Base-by-base conservation (phyloP, 2,113 vertebrate species). In the Patagioenas fasciata region DNA sequence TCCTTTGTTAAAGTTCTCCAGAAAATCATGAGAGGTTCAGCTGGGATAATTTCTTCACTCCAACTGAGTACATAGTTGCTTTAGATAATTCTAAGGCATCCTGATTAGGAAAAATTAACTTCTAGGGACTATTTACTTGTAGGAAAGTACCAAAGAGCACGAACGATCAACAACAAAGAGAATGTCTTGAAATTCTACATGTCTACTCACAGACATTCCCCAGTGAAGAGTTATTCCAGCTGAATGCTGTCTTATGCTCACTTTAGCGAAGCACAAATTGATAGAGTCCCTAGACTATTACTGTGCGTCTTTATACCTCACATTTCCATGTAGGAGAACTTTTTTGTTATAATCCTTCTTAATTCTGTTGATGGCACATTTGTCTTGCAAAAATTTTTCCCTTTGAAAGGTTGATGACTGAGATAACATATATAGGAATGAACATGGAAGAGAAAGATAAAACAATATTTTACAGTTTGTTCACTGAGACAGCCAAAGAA, bases 401-500 rank as follows among this genome's bases (percentile, higher is more conserved):
- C 19, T 73, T 73, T n/a, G 14, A 25, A 74, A 71, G 23, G 36
- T 5, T 67, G 5, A 11, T 42, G 47, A 74, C 78, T n/a, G 34
- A 81, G 32, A 8, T 72, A 67, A 56, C 6, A 11, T 47, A 32
- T 21, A 40, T 40, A 77, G 19, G 32, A 92, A 73, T 18, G 5
- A 31, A 54, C 54, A 51, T 20, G 13, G 23, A 91, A 51, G 31
- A 93, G 61, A 21, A 85, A 93, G 70, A 40, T 65, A 89, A 89
- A 88, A 54, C 15, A 80, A 12, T 57, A 13, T 67, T 88, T 89
- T 87, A 51, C 34, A 80, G 16, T 87, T 93, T 88, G 31, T 67
- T 92, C 62, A 62, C 20, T 16, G 19, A 53, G 44, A 40, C 40
- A 69, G 36, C 8, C 78, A 87, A 87, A 89, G 20, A 85, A 42